Evolutionary conservation across 2,113 vertebrate genomes (phyloP).

Genomic region (Grammomys surdaster): DNA sequence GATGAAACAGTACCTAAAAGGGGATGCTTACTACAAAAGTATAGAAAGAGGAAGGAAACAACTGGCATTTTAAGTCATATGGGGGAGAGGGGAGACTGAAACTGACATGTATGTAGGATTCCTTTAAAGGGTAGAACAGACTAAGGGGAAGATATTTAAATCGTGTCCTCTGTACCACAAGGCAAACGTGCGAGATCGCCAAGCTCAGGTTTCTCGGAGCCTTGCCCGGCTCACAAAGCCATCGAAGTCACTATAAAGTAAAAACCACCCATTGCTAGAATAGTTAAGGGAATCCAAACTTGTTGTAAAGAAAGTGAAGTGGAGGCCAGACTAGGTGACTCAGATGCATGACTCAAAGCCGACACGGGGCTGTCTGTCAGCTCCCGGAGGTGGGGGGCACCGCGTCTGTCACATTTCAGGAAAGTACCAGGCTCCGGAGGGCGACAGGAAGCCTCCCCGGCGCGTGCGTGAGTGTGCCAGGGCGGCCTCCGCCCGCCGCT

Average conservation of each 20-base stretch:
- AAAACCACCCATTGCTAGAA: background rate
- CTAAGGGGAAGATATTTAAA: background rate
- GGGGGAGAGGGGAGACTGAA: background rate
- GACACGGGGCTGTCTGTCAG: constrained; percentile 49
- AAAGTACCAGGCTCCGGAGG: constrained; percentile 72
- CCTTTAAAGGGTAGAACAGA: constrained; percentile 27
- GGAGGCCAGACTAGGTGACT: constrained; percentile 71
- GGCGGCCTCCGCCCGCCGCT: background rate
- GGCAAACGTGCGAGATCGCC: background rate
- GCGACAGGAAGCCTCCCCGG: constrained; percentile 50
- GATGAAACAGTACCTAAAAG: constrained; percentile 35
- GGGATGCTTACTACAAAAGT: constrained; percentile 3
- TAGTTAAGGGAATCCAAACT: constrained; percentile 2
- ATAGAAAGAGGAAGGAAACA: constrained; percentile 48
- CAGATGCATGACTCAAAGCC: constrained; percentile 77
- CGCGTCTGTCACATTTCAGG: constrained; percentile 73
- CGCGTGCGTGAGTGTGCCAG: background rate
- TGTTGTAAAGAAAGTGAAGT: constrained; percentile 26
- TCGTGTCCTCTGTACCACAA: background rate
- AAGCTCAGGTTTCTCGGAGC: background rate
- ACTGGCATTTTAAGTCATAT: constrained; percentile 12
- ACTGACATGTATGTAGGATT: background rate
- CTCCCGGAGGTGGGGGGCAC: constrained; percentile 56
- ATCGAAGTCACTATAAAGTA: background rate
- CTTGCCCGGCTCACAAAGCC: background rate